phyloP scores from a whole-genome alignment of 2,113 vertebrate species.

The Corynorhinus townsendii region DNA sequence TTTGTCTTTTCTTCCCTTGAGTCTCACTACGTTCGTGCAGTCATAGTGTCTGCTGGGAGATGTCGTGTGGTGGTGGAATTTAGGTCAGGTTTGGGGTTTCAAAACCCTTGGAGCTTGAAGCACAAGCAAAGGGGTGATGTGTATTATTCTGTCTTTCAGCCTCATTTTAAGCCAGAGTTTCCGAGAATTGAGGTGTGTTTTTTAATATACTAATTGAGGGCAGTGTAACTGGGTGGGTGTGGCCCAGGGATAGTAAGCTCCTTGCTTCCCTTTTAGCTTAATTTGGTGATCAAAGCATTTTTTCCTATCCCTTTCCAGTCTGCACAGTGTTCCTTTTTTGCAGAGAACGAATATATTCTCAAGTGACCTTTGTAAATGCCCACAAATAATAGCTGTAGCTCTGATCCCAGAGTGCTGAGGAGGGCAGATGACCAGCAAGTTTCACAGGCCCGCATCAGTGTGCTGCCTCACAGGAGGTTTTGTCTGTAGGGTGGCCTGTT shows the following conservation, averaged over 20 bases:
- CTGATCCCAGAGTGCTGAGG: conserved; percentile 1
- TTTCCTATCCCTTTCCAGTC: neutral
- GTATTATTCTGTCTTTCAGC: neutral
- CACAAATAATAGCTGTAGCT: neutral
- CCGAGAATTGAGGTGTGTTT: neutral
- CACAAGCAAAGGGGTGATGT: neutral
- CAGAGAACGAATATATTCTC: conserved; percentile 34
- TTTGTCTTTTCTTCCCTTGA: neutral
- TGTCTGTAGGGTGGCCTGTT: neutral
- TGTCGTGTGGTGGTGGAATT: neutral
- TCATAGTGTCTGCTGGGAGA: neutral
- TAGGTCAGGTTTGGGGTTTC: neutral
- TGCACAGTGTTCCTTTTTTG: conserved; percentile 8
- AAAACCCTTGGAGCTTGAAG: neutral
- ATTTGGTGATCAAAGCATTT: neutral
- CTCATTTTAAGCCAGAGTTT: neutral
- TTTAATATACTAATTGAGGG: neutral
- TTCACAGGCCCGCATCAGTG: neutral
- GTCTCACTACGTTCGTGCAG: neutral
- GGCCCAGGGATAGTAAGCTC: neutral
- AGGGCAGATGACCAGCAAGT: neutral
- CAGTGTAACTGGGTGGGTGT: neutral
- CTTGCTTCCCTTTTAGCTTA: neutral
- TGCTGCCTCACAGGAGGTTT: neutral
- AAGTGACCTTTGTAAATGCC: conserved; percentile 18